Evolutionary conservation across 2,797 vertebrate genomes (phyloP).

Genomic region (Chloroceryle amazona): DNA sequence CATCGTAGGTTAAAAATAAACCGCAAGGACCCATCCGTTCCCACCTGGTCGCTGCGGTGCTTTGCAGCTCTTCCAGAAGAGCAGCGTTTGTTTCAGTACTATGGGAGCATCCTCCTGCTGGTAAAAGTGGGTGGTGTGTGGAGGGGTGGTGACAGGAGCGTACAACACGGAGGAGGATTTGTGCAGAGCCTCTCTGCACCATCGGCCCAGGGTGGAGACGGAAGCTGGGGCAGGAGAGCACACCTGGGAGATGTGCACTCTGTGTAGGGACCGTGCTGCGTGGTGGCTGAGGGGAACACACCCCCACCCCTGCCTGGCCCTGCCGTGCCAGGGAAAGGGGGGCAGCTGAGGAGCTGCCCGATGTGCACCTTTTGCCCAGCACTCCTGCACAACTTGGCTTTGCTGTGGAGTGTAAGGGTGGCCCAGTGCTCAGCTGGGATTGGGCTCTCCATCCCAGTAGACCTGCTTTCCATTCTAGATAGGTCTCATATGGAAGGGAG

Average conservation of each 20-base stretch:
- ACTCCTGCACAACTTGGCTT: neutral
- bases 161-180: neutral
- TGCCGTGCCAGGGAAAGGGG: rapidly evolving
- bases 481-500: conserved; percentile 18
- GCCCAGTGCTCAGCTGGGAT: neutral
- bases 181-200: neutral
- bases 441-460: neutral
- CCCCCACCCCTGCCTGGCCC: rapidly evolving
- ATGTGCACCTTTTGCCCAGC: neutral
- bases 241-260: rapidly evolving
- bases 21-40: rapidly evolving
- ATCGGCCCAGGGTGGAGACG: rapidly evolving
- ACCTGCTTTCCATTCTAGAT: neutral
- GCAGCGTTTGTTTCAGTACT: neutral
- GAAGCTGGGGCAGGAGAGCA: neutral
- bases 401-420: rapidly evolving
- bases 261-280: rapidly evolving
- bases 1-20: neutral
- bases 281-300: neutral
- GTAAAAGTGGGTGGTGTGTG: neutral
- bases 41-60: neutral
- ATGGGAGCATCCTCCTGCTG: rapidly evolving
- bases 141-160: rapidly evolving
- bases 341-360: rapidly evolving
- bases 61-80: neutral